phyloP scores from a whole-genome alignment of 2,888 invertebrate species.

The Amiota minor region DNA sequence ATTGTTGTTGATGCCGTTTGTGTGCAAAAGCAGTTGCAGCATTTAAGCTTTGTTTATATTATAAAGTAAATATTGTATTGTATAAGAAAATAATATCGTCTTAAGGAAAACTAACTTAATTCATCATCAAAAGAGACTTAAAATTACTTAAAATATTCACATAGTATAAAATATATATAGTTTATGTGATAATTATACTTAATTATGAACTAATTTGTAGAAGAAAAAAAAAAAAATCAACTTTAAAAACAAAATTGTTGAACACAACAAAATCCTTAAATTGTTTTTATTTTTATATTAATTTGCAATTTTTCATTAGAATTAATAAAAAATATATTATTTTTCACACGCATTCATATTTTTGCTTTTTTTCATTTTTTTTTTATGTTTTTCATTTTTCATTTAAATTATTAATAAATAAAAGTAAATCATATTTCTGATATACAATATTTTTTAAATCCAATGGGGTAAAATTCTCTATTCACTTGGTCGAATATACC shows the following conservation, averaged over 20 bases:
- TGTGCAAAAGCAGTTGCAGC: too few species aligned
- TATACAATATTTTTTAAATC: conserved; percentile 8
- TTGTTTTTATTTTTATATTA: conserved; percentile 27
- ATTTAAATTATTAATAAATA: not conserved
- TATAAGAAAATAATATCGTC: too few species aligned
- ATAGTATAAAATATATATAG: too few species aligned
- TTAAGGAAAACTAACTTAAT: too few species aligned
- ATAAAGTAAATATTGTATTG: too few species aligned
- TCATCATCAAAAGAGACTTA: too few species aligned
- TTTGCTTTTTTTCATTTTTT: conserved; percentile 25
- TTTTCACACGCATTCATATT: conserved; percentile 59
- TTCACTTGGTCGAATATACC: conserved; percentile 47
- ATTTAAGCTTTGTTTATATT: too few species aligned
- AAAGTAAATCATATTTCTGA: conserved; percentile 12
- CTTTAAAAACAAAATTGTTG: conserved; percentile 1
- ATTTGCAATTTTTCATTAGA: conserved; percentile 35
- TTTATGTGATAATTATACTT: conserved; percentile 27
- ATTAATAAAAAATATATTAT: conserved; percentile 35
- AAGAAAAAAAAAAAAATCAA: conserved; percentile 5
- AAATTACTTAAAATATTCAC: too few species aligned
- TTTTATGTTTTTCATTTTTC: conserved; percentile 12
- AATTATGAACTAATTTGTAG: conserved; percentile 20
- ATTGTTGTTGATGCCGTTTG: too few species aligned
- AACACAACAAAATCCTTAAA: conserved; percentile 59
- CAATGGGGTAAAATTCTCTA: conserved; percentile 17